phyloP scores from a whole-genome alignment of 2,888 invertebrate species.

The Drosophila helvetica region DNA sequence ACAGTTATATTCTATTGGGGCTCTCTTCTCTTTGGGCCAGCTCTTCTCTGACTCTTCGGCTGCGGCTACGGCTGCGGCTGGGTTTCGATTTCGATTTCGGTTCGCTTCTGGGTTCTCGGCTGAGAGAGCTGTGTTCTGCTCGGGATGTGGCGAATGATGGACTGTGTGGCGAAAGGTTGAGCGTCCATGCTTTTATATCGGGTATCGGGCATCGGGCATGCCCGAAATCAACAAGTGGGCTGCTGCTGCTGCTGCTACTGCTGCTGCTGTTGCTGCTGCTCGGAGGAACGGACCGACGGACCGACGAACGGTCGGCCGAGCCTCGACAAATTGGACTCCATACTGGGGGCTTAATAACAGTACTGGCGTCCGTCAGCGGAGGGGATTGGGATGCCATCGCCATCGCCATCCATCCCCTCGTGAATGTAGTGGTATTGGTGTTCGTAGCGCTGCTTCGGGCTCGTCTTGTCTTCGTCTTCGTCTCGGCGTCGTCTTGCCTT shows the following conservation, averaged over 20 bases:
- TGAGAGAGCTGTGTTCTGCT: slow-evolving; percentile 37
- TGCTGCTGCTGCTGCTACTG: slow-evolving; percentile 37
- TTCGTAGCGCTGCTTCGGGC: slow-evolving; percentile 13
- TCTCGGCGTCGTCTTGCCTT: slow-evolving; percentile 1
- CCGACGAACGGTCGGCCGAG: slow-evolving; percentile 19
- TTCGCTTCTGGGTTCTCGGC: slow-evolving; percentile 25
- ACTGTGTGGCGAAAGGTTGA: slow-evolving; percentile 72
- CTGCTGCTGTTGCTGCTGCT: slow-evolving; percentile 27
- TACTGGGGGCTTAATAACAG: slow-evolving; percentile 61
- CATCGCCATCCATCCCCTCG: slow-evolving; percentile 29
- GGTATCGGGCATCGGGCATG: slow-evolving; percentile 58
- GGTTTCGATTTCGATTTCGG: neutral
- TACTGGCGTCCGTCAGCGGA: slow-evolving; percentile 51
- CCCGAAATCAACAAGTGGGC: slow-evolving; percentile 66
- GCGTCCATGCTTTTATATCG: slow-evolving; percentile 72
- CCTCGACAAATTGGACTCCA: slow-evolving; percentile 52
- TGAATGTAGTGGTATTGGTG: slow-evolving; percentile 13
- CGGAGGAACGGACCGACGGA: slow-evolving; percentile 24
- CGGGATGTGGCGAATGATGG: slow-evolving; percentile 67
- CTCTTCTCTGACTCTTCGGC: neutral
- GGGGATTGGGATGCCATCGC: slow-evolving; percentile 9
- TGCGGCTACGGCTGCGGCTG: slow-evolving; percentile 12
- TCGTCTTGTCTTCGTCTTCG: neutral
- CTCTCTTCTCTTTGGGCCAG: neutral
- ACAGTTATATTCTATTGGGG: slow-evolving; percentile 2